A percentile compares a stretch with the other conserved stretches of the same genome.
Conservation (phyloP, 2,888 invertebrate genomes). For the Drosophila subquinaria region DNA sequence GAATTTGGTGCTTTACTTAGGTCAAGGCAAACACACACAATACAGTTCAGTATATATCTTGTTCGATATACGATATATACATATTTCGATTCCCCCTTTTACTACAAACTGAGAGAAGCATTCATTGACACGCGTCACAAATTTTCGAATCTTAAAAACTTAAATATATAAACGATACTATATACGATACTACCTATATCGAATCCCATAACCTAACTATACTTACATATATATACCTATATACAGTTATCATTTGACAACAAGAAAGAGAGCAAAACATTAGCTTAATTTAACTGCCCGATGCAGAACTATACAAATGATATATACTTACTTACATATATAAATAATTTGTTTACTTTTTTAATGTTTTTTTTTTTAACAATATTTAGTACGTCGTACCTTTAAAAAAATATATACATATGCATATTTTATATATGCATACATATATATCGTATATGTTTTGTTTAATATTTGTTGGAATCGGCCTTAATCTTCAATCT, state of each 20-base stretch:
- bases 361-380: constrained; percentile 10
- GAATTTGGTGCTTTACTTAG: constrained; percentile 55
- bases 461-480: constrained; percentile 26
- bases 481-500: constrained; percentile 36
- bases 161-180: constrained; percentile 1
- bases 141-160: constrained; percentile 20
- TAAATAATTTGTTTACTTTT: constrained; percentile 13
- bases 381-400: constrained; percentile 54
- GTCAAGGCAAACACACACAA: constrained; percentile 19
- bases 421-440: constrained; percentile 5
- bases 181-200: constrained; percentile 14
- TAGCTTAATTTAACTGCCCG: constrained; percentile 37
- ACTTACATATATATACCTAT: background rate
- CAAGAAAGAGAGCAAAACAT: constrained; percentile 15
- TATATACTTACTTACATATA: constrained; percentile 17
- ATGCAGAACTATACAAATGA: constrained; percentile 9
- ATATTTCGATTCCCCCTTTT: background rate
- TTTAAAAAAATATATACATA: constrained; percentile 35
- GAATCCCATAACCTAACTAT: constrained; percentile 33
- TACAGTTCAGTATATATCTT: constrained; percentile 3
- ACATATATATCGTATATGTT: constrained; percentile 16
- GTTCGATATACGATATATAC: background rate
- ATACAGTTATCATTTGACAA: constrained; percentile 33
- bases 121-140: constrained; percentile 18
- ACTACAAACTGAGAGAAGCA: background rate